Evolutionary conservation across 2,888 invertebrate genomes (phyloP).

Genomic region (Maniola hyperantus): DNA sequence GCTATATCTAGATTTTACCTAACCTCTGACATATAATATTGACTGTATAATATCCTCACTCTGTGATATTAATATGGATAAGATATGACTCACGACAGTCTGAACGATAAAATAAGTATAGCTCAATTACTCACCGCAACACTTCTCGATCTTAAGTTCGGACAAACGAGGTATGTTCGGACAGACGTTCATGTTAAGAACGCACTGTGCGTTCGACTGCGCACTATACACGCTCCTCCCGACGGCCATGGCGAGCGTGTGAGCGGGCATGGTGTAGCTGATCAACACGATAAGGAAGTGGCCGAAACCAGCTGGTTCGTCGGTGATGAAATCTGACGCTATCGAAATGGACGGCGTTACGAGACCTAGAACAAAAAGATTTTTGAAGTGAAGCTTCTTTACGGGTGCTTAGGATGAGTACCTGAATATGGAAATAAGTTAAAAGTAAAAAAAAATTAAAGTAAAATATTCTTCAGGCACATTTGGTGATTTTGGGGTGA

Average conservation of each 20-base stretch:
- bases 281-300: conserved; percentile 33
- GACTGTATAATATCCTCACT: too few relatives aligned
- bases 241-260: conserved; percentile 47
- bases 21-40: too few relatives aligned
- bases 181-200: conserved; percentile 45
- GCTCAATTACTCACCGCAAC: conserved; percentile 62
- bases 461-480: too few relatives aligned
- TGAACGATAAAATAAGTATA: too few relatives aligned
- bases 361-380: conserved; percentile 43
- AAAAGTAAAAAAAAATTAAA: too few relatives aligned
- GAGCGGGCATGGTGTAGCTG: conserved; percentile 48
- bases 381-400: not conserved
- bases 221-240: conserved; percentile 43
- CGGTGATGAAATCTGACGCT: conserved; percentile 24
- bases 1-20: too few relatives aligned
- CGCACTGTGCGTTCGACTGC: conserved; percentile 53
- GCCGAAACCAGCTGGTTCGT: not conserved
- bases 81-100: too few relatives aligned
- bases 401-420: too few relatives aligned
- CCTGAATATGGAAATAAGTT: too few relatives aligned
- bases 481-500: too few relatives aligned
- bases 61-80: too few relatives aligned
- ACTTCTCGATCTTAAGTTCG: conserved; percentile 45
- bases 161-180: conserved; percentile 41
- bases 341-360: conserved; percentile 45